Conservation (phyloP, 2,888 invertebrate species). For the Hermaeophaga mercurialis region DNA sequence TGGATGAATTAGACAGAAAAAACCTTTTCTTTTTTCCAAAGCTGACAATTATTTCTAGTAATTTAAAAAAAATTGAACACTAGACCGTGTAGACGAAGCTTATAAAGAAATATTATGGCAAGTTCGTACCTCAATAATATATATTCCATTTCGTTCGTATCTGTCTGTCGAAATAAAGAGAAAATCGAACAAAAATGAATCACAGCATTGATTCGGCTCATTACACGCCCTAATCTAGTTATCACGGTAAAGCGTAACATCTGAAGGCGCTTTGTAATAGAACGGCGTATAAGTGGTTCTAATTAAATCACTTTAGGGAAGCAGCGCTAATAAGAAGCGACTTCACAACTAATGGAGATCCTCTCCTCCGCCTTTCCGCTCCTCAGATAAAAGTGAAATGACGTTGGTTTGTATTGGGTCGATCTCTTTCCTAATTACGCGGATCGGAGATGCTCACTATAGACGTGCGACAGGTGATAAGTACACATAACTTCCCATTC, state of each 20-base stretch:
- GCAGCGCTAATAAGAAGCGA: conserved; percentile 43
- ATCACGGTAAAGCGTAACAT: conserved; percentile 38
- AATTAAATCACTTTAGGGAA: conserved; percentile 47
- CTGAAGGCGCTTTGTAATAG: conserved; percentile 48
- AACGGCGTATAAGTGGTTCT: conserved; percentile 47
- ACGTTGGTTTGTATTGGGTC: conserved; percentile 15
- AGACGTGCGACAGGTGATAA: conserved; percentile 14
- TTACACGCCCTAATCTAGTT: conserved; percentile 36
- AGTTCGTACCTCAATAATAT: too few relatives aligned
- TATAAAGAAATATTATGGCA: too few relatives aligned
- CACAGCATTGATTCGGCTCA: conserved; percentile 31
- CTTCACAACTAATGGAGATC: conserved; percentile 45
- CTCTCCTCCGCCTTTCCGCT: conserved; percentile 13
- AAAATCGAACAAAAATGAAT: conserved; percentile 23
- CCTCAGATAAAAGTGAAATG: conserved; percentile 17
- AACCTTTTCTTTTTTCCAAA: too few relatives aligned
- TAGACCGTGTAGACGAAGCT: too few relatives aligned
- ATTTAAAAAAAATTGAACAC: too few relatives aligned
- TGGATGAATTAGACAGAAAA: too few relatives aligned
- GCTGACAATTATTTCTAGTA: too few relatives aligned
- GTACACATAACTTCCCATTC: conserved; percentile 5
- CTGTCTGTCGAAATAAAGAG: conserved; percentile 9
- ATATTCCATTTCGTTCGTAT: too few relatives aligned
- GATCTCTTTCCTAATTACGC: conserved; percentile 12
- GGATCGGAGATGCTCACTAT: conserved; percentile 1